Evolutionary conservation across 2,797 vertebrate species (phyloP), one percentile per base, ranked within the genome.

Genomic region (Platyrinchus mystaceus): DNA sequence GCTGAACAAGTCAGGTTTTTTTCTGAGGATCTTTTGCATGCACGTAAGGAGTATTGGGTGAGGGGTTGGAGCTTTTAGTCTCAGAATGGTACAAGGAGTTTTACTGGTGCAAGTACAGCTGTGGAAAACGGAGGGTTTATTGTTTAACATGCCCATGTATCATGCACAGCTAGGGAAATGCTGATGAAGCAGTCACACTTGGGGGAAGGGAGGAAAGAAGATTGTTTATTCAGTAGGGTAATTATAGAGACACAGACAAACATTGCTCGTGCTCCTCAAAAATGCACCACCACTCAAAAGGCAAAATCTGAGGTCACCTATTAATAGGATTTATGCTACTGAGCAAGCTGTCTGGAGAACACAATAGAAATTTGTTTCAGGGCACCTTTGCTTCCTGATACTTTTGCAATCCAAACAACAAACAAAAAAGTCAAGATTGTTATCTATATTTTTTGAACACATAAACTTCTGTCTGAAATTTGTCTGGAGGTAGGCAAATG

Each of bases 301-400:
- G 43, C 76, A 94, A 30, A 49, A 63, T 91, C 59, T 82, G 88
- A 85, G 66, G 64, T 76, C 39, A 84, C 74, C 56, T 91, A 64
- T 92, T 92, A 91, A 87, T 69, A 96, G 69, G 32, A 86, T 85
- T 93, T 92, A 64, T 46, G 52, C 76, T 90, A 87, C 59, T 39
- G 56, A 94, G 74, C 66, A 91, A 93, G 63, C 44, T 73, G n/a
- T 90, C 77, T 95, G 60, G 56, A 86, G 89, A 94, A 88, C 23
- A 95, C 87, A 93, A 91, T 64, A 93, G 79, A 89, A 94, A 91
- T 90, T 86, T 93, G 70, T 93, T 96, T 37, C 74, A 95, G 91
- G 79, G 44, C 83, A 94, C 94, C 87, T 95, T 95, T 84, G 43
- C 47, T 96, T 96, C 87, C 83, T 90, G 67, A 63, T 82, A 18